phyloP scores from a whole-genome alignment of 53 echinoderm and acorn worm species.

The Temnopleurus reevesii region DNA sequence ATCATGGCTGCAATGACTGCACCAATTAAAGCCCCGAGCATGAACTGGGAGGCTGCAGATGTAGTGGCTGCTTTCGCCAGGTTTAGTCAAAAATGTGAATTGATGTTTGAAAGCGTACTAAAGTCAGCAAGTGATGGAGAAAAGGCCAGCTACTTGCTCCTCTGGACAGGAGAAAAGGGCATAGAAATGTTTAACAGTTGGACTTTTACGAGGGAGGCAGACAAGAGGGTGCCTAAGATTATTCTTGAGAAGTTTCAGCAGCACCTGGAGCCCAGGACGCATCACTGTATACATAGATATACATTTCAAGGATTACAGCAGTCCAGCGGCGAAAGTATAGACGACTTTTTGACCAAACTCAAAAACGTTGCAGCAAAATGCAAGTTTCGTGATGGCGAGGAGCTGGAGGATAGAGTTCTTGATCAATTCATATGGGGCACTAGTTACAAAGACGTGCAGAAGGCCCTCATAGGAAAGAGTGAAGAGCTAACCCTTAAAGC shows the following conservation, averaged over 20 bases:
- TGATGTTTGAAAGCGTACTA: background rate
- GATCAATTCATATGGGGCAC: conserved; percentile 19
- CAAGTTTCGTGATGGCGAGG: background rate
- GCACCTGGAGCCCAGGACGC: background rate
- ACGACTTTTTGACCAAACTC: background rate
- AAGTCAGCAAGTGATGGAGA: background rate
- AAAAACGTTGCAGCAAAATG: background rate
- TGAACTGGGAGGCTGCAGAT: background rate
- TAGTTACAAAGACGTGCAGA: background rate
- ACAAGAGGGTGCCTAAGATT: background rate
- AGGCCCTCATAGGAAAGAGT: conserved; percentile 9
- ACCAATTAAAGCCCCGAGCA: background rate
- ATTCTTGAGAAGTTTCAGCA: background rate
- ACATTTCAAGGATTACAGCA: background rate
- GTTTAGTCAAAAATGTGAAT: background rate
- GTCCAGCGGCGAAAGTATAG: background rate
- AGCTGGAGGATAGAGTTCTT: background rate
- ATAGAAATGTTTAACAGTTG: background rate
- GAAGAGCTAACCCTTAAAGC: background rate
- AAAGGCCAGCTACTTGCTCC: background rate
- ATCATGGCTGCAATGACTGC: background rate
- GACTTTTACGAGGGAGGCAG: background rate
- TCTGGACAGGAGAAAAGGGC: background rate
- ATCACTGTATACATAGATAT: background rate
- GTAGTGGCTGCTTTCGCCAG: background rate